Conservation (phyloP, 2,113 vertebrate genomes). For the Microtus oregoni region DNA sequence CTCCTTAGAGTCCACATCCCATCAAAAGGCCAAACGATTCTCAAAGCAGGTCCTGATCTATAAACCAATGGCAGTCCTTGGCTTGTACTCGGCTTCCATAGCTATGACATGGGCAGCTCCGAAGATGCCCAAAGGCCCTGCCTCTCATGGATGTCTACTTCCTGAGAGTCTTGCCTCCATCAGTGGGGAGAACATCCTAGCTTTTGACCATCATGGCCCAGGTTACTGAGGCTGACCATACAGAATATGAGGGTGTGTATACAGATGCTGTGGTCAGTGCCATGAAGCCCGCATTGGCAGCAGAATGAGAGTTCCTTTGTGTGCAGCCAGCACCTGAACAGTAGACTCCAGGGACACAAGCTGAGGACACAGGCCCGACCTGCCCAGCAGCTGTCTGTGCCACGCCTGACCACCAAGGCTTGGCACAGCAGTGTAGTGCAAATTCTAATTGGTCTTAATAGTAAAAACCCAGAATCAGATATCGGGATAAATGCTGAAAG, state of each 20-base stretch:
- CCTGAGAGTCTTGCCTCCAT: neutral
- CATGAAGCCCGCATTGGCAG: neutral
- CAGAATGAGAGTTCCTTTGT: neutral
- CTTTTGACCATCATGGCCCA: neutral
- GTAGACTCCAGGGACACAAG: neutral
- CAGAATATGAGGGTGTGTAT: neutral
- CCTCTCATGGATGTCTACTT: neutral
- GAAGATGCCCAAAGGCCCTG: neutral
- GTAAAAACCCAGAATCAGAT: too few relatives aligned
- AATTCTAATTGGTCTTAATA: too few relatives aligned
- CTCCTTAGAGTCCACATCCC: neutral
- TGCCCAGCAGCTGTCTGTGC: accelerated
- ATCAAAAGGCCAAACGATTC: neutral
- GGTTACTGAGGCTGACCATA: conserved; percentile 79
- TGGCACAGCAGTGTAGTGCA: neutral
- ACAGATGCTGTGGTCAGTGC: conserved; percentile 24
- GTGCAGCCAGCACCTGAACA: accelerated
- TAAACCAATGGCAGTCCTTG: neutral
- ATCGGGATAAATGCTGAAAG: too few relatives aligned
- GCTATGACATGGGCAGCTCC: accelerated
- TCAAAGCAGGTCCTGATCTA: neutral
- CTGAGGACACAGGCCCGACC: neutral
- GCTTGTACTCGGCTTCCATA: accelerated
- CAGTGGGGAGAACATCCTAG: neutral
- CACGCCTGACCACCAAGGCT: neutral